Conservation (phyloP, 1,140 invertebrate species). For the Zophobas morio region DNA sequence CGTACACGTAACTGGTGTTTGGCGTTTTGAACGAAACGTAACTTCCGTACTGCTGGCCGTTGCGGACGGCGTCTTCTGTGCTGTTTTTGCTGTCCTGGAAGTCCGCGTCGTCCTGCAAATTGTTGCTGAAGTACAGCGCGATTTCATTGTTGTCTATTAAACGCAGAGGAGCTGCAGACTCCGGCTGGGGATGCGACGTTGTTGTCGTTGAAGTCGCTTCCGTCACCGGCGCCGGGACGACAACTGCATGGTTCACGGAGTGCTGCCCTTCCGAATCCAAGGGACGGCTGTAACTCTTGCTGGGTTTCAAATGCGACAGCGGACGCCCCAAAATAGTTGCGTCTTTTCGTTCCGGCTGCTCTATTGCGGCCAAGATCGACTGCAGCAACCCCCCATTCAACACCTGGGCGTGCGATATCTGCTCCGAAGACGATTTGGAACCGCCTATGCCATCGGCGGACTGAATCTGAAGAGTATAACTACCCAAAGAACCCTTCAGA, state of each 20-base stretch:
- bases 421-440: conserved; percentile 65
- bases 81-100: background rate
- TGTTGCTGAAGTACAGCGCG: conserved; percentile 69
- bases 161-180: conserved; percentile 55
- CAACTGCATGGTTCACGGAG: conserved; percentile 57
- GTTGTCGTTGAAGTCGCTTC: conserved; percentile 23
- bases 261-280: conserved; percentile 49
- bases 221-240: conserved; percentile 54
- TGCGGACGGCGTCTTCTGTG: conserved; percentile 44
- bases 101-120: conserved; percentile 17
- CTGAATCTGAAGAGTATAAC: conserved; percentile 83
- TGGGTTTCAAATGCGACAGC: conserved; percentile 56
- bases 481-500: conserved; percentile 74
- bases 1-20: conserved; percentile 52
- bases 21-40: conserved; percentile 57
- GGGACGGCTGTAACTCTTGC: conserved; percentile 22
- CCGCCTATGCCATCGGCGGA: conserved; percentile 70
- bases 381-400: conserved; percentile 83
- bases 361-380: conserved; percentile 82
- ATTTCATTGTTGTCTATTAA: conserved; percentile 71
- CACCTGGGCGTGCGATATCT: conserved; percentile 79
- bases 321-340: conserved; percentile 31
- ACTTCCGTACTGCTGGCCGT: conserved; percentile 56
- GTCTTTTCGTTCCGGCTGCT: conserved; percentile 70
- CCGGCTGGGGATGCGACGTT: conserved; percentile 30